Conservation (phyloP, 2,113 vertebrate species). For the Limnothrissa miodon region DNA sequence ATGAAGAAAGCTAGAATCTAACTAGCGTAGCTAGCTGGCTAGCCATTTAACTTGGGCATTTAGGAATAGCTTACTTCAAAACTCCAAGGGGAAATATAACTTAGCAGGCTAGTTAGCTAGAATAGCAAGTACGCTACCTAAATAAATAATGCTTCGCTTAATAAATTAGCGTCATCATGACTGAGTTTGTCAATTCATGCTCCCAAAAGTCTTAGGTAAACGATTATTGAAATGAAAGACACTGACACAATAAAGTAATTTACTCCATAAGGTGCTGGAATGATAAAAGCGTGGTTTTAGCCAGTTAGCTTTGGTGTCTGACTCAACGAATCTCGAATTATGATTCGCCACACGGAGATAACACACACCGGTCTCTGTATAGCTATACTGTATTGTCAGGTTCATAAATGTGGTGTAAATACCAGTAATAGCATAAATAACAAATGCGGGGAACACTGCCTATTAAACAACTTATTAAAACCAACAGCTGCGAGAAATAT, state of each 20-base stretch:
- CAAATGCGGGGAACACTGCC: not conserved
- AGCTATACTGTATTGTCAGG: not conserved
- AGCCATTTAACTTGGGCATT: conserved; percentile 11
- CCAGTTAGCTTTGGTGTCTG: not conserved
- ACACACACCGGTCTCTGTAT: conserved; percentile 20
- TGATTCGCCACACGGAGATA: conserved; percentile 26
- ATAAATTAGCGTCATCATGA: not conserved
- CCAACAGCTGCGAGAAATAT: conserved; percentile 30
- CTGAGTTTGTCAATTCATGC: not conserved
- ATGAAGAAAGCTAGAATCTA: not conserved
- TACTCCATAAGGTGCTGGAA: not conserved
- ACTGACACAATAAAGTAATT: not conserved
- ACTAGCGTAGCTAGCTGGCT: not conserved
- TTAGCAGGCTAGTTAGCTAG: not conserved
- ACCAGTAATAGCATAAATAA: not conserved
- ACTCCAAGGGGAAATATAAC: not conserved
- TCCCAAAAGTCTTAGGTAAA: not conserved
- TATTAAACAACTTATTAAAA: not conserved
- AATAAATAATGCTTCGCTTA: not conserved
- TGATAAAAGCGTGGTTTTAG: conserved; percentile 14
- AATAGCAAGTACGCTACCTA: not conserved
- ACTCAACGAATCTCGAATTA: conserved; percentile 18
- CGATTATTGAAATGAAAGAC: not conserved
- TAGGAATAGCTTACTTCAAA: not conserved
- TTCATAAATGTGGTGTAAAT: not conserved